Percentiles rank a stretch among this genome's conserved stretches.
phyloP scores from a whole-genome alignment of 1,140 invertebrate genomes.

The Dinothrombium tinctorium region DNA sequence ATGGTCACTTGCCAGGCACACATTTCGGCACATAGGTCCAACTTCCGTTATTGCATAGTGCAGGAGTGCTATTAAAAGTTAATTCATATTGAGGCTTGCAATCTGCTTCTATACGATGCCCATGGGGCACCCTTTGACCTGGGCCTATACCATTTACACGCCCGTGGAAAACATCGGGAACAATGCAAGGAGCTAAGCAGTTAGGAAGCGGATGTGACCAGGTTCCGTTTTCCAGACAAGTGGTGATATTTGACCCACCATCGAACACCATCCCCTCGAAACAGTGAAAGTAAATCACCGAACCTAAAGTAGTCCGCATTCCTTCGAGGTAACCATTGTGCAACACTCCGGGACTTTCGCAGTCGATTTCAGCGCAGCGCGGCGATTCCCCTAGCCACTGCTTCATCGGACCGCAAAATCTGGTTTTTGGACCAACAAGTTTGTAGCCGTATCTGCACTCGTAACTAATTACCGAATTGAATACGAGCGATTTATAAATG shows the following conservation, averaged over 20 bases:
- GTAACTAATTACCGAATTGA: constrained; percentile 76
- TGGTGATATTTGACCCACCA: constrained; percentile 52
- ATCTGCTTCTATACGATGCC: constrained; percentile 50
- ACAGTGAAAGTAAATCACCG: constrained; percentile 78
- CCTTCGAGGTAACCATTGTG: constrained; percentile 91
- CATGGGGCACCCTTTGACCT: constrained; percentile 46
- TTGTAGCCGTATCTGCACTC: constrained; percentile 77
- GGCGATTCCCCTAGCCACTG: constrained; percentile 70
- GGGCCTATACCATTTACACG: constrained; percentile 27
- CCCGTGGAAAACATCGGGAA: constrained; percentile 64
- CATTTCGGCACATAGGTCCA: constrained; percentile 81
- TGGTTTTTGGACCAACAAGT: constrained; percentile 57
- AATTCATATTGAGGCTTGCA: constrained; percentile 75
- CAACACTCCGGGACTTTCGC: constrained; percentile 59
- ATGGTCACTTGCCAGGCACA: constrained; percentile 37
- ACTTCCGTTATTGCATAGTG: constrained; percentile 77
- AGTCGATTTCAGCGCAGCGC: constrained; percentile 73
- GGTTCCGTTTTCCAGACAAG: constrained; percentile 69
- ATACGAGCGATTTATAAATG: constrained; percentile 69
- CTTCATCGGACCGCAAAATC: constrained; percentile 60
- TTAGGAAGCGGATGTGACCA: constrained; percentile 77
- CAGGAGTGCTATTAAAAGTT: constrained; percentile 39
- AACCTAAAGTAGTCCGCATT: constrained; percentile 58
- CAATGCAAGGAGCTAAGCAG: constrained; percentile 71
- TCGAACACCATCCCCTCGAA: constrained; percentile 74